A percentile compares a stretch with the other conserved stretches of the same genome.
phyloP scores from a whole-genome alignment of 2,797 vertebrate genomes.

The Thripadectes ignobilis region DNA sequence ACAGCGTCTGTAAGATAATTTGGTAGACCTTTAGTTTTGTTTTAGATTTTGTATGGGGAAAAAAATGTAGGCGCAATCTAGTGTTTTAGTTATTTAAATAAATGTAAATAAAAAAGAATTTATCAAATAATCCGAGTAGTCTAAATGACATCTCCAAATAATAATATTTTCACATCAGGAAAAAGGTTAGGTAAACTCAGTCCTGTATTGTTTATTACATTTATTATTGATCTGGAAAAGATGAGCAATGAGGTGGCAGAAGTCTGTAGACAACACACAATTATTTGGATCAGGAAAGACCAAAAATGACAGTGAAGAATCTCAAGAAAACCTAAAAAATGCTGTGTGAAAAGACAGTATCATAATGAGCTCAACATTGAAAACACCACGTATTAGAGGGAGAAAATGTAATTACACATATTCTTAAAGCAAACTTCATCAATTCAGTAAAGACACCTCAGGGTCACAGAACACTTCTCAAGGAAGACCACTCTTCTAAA shows the following conservation, averaged over 20 bases:
- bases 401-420: not conserved
- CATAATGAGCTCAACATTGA: not conserved
- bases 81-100: not conserved
- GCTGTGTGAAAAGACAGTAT: not conserved
- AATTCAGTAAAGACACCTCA: not conserved
- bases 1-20: constrained; percentile 72
- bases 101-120: not conserved
- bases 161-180: not conserved
- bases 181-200: not conserved
- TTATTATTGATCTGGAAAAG: not conserved
- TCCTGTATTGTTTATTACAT: not conserved
- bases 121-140: not conserved
- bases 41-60: not conserved
- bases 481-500: not conserved
- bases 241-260: not conserved
- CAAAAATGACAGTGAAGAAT: not conserved
- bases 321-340: not conserved
- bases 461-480: not conserved
- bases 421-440: not conserved
- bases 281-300: not conserved
- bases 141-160: not conserved
- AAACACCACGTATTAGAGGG: not conserved
- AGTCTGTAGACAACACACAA: not conserved
- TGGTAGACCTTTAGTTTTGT: not conserved
- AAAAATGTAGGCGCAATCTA: not conserved